Evolutionary conservation across 2,113 vertebrate species (phyloP).

Genomic region (Stigmatopora argus): DNA sequence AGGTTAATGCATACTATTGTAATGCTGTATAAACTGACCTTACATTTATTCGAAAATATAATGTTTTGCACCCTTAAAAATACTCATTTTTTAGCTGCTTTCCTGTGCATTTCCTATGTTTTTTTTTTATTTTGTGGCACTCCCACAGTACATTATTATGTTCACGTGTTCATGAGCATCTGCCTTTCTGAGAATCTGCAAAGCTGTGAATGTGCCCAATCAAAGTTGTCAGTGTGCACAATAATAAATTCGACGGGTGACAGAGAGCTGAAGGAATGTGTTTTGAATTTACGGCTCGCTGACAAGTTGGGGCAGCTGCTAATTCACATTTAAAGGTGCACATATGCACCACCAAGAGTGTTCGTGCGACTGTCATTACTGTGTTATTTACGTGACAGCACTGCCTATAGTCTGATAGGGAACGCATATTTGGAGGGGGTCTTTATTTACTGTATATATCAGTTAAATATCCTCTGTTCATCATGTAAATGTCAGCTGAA

Average conservation of each 20-base stretch:
- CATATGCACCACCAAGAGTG: not conserved
- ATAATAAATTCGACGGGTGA: slow-evolving; percentile 37
- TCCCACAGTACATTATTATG: not conserved
- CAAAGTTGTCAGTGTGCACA: slow-evolving; percentile 28
- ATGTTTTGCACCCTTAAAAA: not conserved
- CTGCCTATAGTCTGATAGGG: not conserved
- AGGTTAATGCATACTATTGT: too few species aligned
- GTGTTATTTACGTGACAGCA: not conserved
- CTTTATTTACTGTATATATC: not conserved
- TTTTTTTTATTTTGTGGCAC: not conserved
- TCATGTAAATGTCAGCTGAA: too few species aligned
- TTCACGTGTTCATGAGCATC: slow-evolving; percentile 1
- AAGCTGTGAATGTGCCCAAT: slow-evolving; percentile 33
- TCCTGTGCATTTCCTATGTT: not conserved
- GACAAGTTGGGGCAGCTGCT: slow-evolving; percentile 30
- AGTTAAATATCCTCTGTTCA: too few species aligned
- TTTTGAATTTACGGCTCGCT: slow-evolving; percentile 44
- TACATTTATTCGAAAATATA: not conserved
- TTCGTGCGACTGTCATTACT: slow-evolving; percentile 9
- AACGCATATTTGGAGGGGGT: not conserved
- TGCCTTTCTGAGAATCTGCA: slow-evolving; percentile 29
- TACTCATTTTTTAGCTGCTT: not conserved
- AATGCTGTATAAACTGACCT: too few species aligned
- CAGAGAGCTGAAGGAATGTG: slow-evolving; percentile 38
- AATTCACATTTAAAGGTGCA: slow-evolving; percentile 31